Conservation (phyloP, 2,113 vertebrate species). For the Poeciliopsis turrubarensis region DNA sequence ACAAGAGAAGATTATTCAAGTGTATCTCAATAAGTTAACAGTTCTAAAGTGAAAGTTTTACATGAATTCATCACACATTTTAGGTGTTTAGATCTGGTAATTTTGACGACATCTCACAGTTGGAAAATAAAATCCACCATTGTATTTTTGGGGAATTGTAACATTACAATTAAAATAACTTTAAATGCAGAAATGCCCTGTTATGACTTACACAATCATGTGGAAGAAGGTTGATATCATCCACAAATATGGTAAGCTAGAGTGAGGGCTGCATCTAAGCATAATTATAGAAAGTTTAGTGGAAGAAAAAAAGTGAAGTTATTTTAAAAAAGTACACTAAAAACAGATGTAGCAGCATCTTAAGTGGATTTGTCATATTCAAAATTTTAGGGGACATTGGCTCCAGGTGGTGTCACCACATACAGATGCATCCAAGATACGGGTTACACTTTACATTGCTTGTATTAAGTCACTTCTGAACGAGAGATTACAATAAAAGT, state of each 20-base stretch:
- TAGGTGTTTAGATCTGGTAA: neutral
- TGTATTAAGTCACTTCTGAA: no score
- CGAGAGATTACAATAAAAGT: no score
- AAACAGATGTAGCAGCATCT: neutral
- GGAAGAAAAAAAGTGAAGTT: neutral
- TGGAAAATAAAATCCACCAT: neutral
- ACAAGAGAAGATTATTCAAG: neutral
- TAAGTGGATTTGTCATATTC: neutral
- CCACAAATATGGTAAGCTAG: neutral
- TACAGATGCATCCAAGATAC: neutral
- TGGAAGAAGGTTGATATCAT: neutral
- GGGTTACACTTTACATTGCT: no score
- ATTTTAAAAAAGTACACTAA: neutral
- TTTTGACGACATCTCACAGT: neutral
- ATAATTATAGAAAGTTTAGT: neutral
- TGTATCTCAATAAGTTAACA: neutral
- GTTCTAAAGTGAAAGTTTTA: neutral
- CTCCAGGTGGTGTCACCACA: neutral
- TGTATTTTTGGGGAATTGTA: neutral
- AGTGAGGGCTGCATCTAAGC: neutral
- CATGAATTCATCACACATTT: neutral
- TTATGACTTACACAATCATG: neutral
- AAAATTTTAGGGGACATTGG: neutral
- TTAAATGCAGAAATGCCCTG: neutral
- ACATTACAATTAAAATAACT: neutral